phyloP scores from a whole-genome alignment of 2,888 invertebrate species.

The Loripinus fragilis region DNA sequence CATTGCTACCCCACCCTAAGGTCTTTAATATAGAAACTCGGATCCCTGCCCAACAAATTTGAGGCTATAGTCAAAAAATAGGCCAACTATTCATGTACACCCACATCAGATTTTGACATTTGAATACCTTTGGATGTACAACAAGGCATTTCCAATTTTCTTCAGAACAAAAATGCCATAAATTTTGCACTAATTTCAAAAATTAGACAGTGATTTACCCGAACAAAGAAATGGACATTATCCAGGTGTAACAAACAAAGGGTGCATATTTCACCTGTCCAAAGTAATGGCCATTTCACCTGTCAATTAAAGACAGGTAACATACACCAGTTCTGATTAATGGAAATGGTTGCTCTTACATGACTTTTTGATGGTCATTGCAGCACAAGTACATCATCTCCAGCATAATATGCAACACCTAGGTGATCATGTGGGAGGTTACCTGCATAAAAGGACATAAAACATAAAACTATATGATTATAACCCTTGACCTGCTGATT shows the following conservation, averaged over 20 bases:
- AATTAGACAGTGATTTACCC: conserved; percentile 20
- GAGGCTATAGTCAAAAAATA: too few species aligned
- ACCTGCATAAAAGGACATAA: too few species aligned
- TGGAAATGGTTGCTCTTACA: neutral
- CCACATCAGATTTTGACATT: too few species aligned
- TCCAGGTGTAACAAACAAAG: conserved; percentile 15
- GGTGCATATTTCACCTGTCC: conserved; percentile 17
- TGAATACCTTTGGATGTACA: too few species aligned
- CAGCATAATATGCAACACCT: neutral
- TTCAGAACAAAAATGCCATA: conserved; percentile 8
- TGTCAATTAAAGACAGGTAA: conserved; percentile 19
- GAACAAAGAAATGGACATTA: conserved; percentile 13
- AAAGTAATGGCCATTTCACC: conserved; percentile 11
- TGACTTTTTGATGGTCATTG: neutral
- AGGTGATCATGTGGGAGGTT: too few species aligned
- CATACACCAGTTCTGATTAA: neutral
- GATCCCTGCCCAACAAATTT: too few species aligned
- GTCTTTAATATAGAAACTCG: too few species aligned
- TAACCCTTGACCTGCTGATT: too few species aligned
- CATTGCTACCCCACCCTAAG: too few species aligned
- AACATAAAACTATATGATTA: too few species aligned
- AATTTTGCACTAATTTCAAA: neutral
- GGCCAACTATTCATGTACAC: too few species aligned
- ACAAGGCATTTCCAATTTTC: neutral
- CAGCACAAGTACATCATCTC: neutral